Evolutionary conservation across 2,113 vertebrate species (phyloP), one percentile per base, ranked within the genome.

Genomic region (Abramis brama): DNA sequence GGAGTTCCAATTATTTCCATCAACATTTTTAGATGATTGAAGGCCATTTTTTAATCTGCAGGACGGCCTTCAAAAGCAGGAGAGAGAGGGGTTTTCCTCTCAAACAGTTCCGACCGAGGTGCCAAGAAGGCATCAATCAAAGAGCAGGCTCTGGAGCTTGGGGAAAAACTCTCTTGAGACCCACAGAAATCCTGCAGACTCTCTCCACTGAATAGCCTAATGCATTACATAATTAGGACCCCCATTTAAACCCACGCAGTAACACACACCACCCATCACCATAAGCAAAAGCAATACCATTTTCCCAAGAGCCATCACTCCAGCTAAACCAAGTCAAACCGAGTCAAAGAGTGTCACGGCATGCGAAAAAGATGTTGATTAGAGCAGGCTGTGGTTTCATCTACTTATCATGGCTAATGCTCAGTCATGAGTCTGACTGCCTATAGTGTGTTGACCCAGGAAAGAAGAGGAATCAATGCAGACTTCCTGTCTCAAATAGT

Each of bases 41-140:
- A 50, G 17, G 17, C 17, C 5, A 21, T 45, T 64, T 45, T 71
- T 43, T 3, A 17, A n/a, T 62, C 23, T 47, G n/a, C 39, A 17
- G 7, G n/a, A 45, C 10, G 3, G 62, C 45, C 62, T 70, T 82
- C 8, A 79, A 80, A 64, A 80, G 39, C 79, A 66, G n/a, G 75
- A 78, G 27, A 68, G 9, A 52, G 11, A 52, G 62, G 62, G 80
- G 25, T 68, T 82, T 70, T 77, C 76, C 68, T 64, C 74, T 43
- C 23, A 66, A 64, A 66, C 82, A 36, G 45, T 66, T 79, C 62
- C 10, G 6, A 85, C 66, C 3, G 21, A 70, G 62, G 52, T 64
- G 88, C 85, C 85, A 87, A 87, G 78, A 84, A 78, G 19, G 23
- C 71, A 84, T 85, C 85, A 55, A 76, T 87, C 82, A 87, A 73